phyloP scores from a whole-genome alignment of 2,113 vertebrate genomes.

The Zonotrichia leucophrys region DNA sequence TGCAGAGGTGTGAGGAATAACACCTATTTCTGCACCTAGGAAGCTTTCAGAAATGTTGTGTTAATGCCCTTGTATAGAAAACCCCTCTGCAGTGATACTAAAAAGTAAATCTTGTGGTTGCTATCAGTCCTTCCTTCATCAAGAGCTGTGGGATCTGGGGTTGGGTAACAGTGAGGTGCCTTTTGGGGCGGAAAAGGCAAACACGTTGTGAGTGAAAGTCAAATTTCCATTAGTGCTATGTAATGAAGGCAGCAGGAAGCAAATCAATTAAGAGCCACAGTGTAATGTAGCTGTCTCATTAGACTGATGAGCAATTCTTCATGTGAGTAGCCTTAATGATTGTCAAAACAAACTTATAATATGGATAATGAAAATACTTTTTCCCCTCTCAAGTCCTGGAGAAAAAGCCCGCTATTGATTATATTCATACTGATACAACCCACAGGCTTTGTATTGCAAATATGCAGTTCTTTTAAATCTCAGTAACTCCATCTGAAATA shows the following conservation, averaged over 20 bases:
- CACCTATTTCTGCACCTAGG: not conserved
- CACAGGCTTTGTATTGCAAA: slow-evolving; percentile 17
- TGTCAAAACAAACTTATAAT: slow-evolving; percentile 59
- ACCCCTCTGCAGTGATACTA: not conserved
- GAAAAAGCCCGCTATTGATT: slow-evolving; percentile 34
- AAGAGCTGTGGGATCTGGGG: not conserved
- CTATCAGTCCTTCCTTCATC: not conserved
- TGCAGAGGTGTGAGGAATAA: not conserved
- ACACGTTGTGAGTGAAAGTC: not conserved
- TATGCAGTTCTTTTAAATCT: slow-evolving; percentile 17
- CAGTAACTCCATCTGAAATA: not conserved
- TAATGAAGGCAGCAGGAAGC: slow-evolving; percentile 53
- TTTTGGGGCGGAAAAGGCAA: slow-evolving; percentile 44
- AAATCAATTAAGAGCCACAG: slow-evolving; percentile 50
- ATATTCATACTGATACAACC: not conserved
- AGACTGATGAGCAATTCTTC: slow-evolving; percentile 43
- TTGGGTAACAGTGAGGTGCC: not conserved
- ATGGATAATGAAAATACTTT: slow-evolving; percentile 53
- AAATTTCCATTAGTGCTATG: slow-evolving; percentile 43
- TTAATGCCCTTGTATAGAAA: not conserved
- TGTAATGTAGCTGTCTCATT: slow-evolving; percentile 35
- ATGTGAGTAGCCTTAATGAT: slow-evolving; percentile 35
- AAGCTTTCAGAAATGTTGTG: not conserved
- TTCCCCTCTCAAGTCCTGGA: not conserved
- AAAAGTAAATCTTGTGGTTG: not conserved